A percentile compares a stretch with the other conserved stretches of the same genome.
Evolutionary conservation across 2,113 vertebrate species (phyloP).

Genomic region (Larimichthys polyactis): DNA sequence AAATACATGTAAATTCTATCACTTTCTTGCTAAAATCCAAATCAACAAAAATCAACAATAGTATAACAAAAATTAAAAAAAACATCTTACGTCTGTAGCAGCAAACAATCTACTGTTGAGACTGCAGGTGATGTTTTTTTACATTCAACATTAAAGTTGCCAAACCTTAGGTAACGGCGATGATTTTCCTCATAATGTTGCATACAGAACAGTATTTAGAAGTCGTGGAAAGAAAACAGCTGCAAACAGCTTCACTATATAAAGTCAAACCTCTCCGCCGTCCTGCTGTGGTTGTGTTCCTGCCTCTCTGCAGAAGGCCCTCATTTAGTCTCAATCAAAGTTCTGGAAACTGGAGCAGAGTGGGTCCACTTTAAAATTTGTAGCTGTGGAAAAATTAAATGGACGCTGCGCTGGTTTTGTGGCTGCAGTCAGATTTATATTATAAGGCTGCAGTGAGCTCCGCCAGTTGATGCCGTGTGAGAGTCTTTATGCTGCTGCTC

Average conservation of each 20-base stretch:
- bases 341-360: constrained; percentile 64
- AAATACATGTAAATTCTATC: not conserved
- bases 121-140: not conserved
- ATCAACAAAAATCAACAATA: not conserved
- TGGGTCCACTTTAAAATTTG: constrained; percentile 64
- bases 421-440: constrained; percentile 55
- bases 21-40: not conserved
- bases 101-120: not conserved
- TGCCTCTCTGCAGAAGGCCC: constrained; percentile 56
- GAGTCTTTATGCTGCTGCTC: constrained; percentile 31
- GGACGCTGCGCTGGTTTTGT: constrained; percentile 57
- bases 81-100: not conserved
- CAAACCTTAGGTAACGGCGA: not conserved
- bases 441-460: constrained; percentile 37
- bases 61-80: not conserved
- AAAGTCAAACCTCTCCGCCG: not conserved
- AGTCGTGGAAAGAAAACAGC: constrained; percentile 2
- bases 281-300: constrained; percentile 46
- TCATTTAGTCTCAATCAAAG: constrained; percentile 69
- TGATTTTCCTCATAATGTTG: not conserved
- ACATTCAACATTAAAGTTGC: not conserved
- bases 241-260: constrained; percentile 6
- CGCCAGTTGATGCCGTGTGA: constrained; percentile 32
- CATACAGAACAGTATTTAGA: constrained; percentile 6
- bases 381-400: constrained; percentile 74